Conservation (phyloP, 2,113 vertebrate genomes). For the Melanotaenia duboulayi region DNA sequence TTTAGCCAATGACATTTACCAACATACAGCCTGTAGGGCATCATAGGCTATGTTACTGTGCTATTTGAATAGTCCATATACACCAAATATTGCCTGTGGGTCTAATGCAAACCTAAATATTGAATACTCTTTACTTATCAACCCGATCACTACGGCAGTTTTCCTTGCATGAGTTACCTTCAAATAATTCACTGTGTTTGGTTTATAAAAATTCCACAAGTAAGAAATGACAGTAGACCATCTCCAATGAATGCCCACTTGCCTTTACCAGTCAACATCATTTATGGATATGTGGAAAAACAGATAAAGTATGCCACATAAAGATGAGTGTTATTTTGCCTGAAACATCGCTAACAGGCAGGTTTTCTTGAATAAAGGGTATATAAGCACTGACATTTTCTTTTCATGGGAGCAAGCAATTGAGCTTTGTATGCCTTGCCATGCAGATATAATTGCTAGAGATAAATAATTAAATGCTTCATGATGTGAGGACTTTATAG, state of each 20-base stretch:
- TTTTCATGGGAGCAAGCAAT: constrained; percentile 18
- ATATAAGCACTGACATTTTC: constrained; percentile 56
- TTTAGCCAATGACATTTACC: constrained; percentile 68
- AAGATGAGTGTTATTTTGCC: constrained; percentile 18
- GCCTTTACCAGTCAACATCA: background rate
- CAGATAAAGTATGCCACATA: background rate
- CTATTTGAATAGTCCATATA: constrained; percentile 50
- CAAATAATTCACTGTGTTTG: background rate
- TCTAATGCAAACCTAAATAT: constrained; percentile 43
- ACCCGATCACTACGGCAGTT: background rate
- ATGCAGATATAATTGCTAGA: constrained; percentile 59
- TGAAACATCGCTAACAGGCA: background rate
- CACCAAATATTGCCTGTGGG: constrained; percentile 29
- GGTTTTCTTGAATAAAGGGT: constrained; percentile 31
- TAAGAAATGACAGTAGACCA: too few relatives aligned
- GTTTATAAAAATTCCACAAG: background rate
- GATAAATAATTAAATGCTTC: constrained; percentile 71
- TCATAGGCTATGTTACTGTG: constrained; percentile 29
- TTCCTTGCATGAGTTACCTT: constrained; percentile 3
- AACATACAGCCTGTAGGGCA: constrained; percentile 59
- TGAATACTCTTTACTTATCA: constrained; percentile 31
- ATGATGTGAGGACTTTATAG: constrained; percentile 31
- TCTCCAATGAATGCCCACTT: too few relatives aligned
- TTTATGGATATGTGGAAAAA: background rate
- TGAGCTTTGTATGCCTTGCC: constrained; percentile 29